phyloP scores from a whole-genome alignment of 2,888 invertebrate species.

The Allophyes oxyacanthae region DNA sequence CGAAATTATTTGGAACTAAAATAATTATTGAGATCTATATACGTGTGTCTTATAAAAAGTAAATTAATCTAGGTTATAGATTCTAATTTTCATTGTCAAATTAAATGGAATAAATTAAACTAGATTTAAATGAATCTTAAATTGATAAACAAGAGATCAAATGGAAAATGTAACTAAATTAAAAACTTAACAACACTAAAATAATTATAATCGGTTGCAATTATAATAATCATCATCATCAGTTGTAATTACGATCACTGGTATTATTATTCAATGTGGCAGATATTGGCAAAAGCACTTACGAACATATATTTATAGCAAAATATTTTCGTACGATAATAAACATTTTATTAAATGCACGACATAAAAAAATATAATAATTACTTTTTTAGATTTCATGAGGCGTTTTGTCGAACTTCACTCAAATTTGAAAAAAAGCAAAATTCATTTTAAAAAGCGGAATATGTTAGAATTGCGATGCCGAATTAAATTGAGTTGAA shows the following conservation, averaged over 20 bases:
- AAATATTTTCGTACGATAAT: constrained; percentile 47
- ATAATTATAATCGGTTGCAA: constrained; percentile 48
- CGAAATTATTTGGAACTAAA: constrained; percentile 85
- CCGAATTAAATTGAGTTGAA: constrained; percentile 68
- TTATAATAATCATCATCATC: constrained; percentile 36
- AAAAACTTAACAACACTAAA: constrained; percentile 83
- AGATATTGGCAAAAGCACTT: constrained; percentile 53
- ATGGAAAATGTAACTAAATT: constrained; percentile 81
- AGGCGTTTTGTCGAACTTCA: constrained; percentile 88
- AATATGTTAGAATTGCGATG: constrained; percentile 69
- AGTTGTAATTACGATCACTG: constrained; percentile 52
- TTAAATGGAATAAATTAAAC: constrained; percentile 81
- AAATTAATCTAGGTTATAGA: constrained; percentile 57
- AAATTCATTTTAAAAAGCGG: constrained; percentile 71
- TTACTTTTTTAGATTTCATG: constrained; percentile 47
- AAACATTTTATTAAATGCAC: constrained; percentile 51
- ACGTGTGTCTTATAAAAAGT: constrained; percentile 61
- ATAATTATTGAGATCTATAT: constrained; percentile 84
- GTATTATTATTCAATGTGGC: constrained; percentile 44
- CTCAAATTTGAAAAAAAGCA: constrained; percentile 84
- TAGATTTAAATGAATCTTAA: constrained; percentile 77
- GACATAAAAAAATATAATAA: constrained; percentile 41
- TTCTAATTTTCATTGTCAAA: constrained; percentile 45
- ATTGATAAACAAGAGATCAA: constrained; percentile 87
- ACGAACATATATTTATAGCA: constrained; percentile 57